A percentile compares a stretch with the other conserved stretches of the same genome.
Evolutionary conservation across 2,888 invertebrate species (phyloP).

Genomic region (Tortricodes alternella): DNA sequence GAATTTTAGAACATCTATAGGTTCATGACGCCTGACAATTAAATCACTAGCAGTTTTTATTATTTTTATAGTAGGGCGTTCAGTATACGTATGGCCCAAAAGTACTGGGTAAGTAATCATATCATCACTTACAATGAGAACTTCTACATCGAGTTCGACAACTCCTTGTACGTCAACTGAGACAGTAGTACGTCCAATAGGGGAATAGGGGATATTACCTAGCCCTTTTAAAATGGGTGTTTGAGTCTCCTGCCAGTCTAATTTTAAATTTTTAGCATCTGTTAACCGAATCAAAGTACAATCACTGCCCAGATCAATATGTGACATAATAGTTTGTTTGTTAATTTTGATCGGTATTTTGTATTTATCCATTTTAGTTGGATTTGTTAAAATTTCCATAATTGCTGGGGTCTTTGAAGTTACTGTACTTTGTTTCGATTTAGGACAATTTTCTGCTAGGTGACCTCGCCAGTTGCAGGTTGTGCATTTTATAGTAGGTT

Average conservation of each 20-base stretch:
- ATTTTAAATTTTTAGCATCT: too few relatives aligned
- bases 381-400: background rate
- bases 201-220: conserved; percentile 5
- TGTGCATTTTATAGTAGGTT: too few relatives aligned
- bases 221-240: conserved; percentile 18
- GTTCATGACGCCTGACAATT: too few relatives aligned
- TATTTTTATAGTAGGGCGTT: conserved; percentile 1
- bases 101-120: conserved; percentile 11
- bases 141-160: background rate
- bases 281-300: too few relatives aligned
- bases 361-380: background rate
- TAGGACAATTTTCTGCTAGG: background rate
- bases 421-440: background rate
- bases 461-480: too few relatives aligned
- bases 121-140: conserved; percentile 5
- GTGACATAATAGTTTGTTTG: background rate
- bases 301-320: too few relatives aligned
- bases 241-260: background rate
- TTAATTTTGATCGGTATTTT: background rate
- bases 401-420: background rate
- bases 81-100: conserved; percentile 14
- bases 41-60: background rate
- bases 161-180: background rate
- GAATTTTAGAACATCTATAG: too few relatives aligned
- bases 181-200: background rate